Conservation (phyloP, 2,113 vertebrate species). For the Lates calcarifer region DNA sequence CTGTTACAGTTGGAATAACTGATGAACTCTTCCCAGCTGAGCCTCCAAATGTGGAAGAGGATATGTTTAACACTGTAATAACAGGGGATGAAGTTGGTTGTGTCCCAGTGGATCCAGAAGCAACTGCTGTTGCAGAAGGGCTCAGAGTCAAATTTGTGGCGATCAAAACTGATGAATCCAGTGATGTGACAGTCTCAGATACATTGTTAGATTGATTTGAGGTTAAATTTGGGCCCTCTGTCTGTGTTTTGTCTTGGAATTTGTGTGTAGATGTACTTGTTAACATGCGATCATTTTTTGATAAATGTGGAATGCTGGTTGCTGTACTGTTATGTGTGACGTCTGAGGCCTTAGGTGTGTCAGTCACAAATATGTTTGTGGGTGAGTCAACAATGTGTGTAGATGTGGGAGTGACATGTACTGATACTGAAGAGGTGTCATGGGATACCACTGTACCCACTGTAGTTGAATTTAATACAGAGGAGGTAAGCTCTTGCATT, state of each 20-base stretch:
- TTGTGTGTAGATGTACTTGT: not conserved
- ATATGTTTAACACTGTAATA: not conserved
- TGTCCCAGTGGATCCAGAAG: not conserved
- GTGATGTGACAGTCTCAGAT: not conserved
- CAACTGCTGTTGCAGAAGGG: not conserved
- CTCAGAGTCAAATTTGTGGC: not conserved
- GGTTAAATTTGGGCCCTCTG: not conserved
- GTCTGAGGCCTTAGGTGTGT: not conserved
- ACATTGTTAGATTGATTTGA: not conserved
- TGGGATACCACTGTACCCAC: not conserved
- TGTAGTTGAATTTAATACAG: not conserved
- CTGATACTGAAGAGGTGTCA: not conserved
- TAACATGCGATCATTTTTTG: not conserved
- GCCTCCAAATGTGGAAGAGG: not conserved
- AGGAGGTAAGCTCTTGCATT: not conserved
- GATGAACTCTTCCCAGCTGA: not conserved
- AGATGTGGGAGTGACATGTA: not conserved
- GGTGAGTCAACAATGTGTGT: not conserved
- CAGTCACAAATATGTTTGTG: not conserved
- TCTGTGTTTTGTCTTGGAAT: not conserved
- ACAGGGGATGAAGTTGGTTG: not conserved
- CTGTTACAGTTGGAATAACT: not conserved
- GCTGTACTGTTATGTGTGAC: not conserved
- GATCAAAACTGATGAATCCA: not conserved
- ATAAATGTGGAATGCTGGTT: constrained; percentile 26